Percentiles rank a stretch among this genome's conserved stretches.
These are phyloP conservation scores for Atethmia centrago DNA, from an alignment of 2,888 invertebrate species.

Conservation along the genomic window DNA sequence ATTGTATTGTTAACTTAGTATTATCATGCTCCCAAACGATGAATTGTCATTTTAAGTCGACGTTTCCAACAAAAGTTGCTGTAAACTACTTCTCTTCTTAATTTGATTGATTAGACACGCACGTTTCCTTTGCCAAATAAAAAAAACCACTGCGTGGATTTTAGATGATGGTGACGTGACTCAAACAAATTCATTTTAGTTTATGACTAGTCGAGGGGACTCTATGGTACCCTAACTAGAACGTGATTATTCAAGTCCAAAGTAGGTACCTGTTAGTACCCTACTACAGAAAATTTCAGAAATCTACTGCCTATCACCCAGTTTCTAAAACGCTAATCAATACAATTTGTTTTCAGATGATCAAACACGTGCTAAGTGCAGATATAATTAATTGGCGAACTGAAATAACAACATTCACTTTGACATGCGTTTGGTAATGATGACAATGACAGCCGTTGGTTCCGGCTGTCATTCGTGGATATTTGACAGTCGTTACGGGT, in stretches of 20 bases:
- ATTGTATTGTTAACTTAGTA: slow-evolving; percentile 1
- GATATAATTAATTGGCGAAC: background rate
- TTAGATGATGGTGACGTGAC: slow-evolving; percentile 18
- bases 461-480: too few species aligned
- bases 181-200: slow-evolving; percentile 15
- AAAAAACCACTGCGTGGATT: background rate
- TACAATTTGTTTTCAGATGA: background rate
- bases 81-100: slow-evolving; percentile 21
- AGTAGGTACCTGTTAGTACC: background rate
- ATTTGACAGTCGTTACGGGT: too few species aligned
- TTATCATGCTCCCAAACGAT: slow-evolving; percentile 1
- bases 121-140: slow-evolving; percentile 27
- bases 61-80: background rate
- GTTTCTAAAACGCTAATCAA: background rate
- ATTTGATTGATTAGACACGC: slow-evolving; percentile 38
- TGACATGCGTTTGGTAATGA: background rate
- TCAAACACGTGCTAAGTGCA: background rate
- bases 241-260: slow-evolving; percentile 5
- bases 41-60: background rate
- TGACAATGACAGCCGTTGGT: too few species aligned
- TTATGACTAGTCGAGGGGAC: background rate
- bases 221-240: background rate
- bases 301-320: background rate
- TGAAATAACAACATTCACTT: background rate
- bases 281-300: background rate